Evolutionary conservation across 2,888 invertebrate genomes (phyloP).

Genomic region (Capitulum mitella): DNA sequence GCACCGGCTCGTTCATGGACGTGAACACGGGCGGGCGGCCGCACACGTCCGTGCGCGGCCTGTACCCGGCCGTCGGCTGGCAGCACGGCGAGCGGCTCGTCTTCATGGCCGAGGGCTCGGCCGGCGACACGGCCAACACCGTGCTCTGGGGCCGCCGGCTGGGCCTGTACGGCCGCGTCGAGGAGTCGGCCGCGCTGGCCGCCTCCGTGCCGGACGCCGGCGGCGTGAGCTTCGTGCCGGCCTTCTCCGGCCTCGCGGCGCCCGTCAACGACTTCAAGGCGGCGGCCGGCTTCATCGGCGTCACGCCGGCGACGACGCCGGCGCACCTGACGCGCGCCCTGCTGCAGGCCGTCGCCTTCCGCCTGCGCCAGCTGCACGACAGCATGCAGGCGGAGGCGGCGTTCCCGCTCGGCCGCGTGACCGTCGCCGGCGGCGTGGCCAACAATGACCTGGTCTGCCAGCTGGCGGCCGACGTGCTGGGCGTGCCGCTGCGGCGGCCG

Average conservation of each 20-base stretch:
- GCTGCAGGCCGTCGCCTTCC: slow-evolving; percentile 75
- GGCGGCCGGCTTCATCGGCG: slow-evolving; percentile 72
- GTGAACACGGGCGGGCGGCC: slow-evolving; percentile 68
- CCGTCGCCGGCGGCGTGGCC: slow-evolving; percentile 87
- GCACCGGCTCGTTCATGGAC: slow-evolving; percentile 84
- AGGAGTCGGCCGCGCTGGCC: slow-evolving; percentile 61
- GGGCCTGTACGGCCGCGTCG: slow-evolving; percentile 54
- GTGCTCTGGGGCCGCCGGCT: slow-evolving; percentile 69
- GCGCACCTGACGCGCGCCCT: slow-evolving; percentile 75
- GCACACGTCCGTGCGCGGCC: slow-evolving; percentile 69
- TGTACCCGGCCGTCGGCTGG: slow-evolving; percentile 63
- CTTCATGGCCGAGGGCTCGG: slow-evolving; percentile 76
- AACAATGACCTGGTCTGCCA: slow-evolving; percentile 85
- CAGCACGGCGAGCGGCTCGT: slow-evolving; percentile 53
- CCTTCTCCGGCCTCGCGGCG: slow-evolving; percentile 81
- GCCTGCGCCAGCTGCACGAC: slow-evolving; percentile 66
- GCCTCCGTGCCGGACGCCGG: slow-evolving; percentile 59
- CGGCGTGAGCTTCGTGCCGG: slow-evolving; percentile 80
- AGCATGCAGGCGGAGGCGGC: slow-evolving; percentile 63
- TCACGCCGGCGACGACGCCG: slow-evolving; percentile 61
- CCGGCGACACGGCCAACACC: slow-evolving; percentile 79
- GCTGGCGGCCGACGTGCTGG: slow-evolving; percentile 72
- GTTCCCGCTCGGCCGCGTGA: slow-evolving; percentile 41
- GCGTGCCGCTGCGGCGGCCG: slow-evolving; percentile 64
- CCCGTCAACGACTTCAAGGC: slow-evolving; percentile 82